These are phyloP conservation scores for Calliopsis andreniformis DNA, from an alignment of 1,140 invertebrate species.

Conservation along the genomic window DNA sequence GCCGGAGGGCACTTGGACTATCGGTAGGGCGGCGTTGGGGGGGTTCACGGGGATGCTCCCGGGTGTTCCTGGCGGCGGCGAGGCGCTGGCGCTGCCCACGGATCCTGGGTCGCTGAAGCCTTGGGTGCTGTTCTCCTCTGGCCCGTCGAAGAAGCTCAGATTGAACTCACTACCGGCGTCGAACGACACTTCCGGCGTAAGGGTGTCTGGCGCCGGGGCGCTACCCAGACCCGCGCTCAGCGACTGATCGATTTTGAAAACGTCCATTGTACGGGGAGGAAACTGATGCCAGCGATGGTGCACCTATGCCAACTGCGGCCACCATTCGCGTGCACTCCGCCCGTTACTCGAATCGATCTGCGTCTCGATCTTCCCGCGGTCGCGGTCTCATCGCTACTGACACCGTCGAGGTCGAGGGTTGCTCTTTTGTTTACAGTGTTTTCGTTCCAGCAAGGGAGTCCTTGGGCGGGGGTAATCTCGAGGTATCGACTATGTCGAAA, in stretches of 20 bases:
- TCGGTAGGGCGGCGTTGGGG: conserved; percentile 72
- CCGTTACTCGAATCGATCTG: conserved; percentile 14
- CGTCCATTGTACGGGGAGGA: conserved; percentile 82
- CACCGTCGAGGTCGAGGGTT: too few relatives aligned
- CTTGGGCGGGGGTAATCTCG: too few relatives aligned
- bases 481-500: too few relatives aligned
- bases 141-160: conserved; percentile 88
- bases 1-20: conserved; percentile 76
- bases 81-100: conserved; percentile 84
- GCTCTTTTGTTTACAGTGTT: too few relatives aligned
- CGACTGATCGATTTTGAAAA: conserved; percentile 85
- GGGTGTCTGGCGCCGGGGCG: conserved; percentile 83
- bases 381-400: conserved; percentile 4
- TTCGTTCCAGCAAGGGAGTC: too few relatives aligned
- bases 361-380: not conserved
- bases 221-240: conserved; percentile 83
- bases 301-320: conserved; percentile 48
- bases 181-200: conserved; percentile 86
- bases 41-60: conserved; percentile 72
- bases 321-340: conserved; percentile 53
- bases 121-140: conserved; percentile 85
- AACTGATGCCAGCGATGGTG: conserved; percentile 48
- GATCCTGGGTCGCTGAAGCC: conserved; percentile 87
- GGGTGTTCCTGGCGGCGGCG: conserved; percentile 81
- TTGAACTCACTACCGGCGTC: conserved; percentile 89